Evolutionary conservation across 1,140 invertebrate genomes (phyloP).

Genomic region (Maconellicoccus hirsutus): DNA sequence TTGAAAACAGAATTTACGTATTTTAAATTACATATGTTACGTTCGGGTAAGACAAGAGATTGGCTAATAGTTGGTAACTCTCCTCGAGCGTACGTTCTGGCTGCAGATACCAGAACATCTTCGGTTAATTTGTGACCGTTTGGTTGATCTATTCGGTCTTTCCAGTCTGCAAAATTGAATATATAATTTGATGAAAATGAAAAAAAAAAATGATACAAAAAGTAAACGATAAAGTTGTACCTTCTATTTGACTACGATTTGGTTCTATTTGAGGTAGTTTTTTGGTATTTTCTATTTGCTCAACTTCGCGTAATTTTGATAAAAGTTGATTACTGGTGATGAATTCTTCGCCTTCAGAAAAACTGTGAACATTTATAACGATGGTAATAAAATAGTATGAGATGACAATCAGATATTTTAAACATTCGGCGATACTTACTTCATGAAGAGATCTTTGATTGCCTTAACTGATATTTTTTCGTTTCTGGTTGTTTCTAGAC

Average conservation of each 20-base stretch:
- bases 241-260: neutral
- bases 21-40: slow-evolving; percentile 40
- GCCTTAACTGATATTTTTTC: slow-evolving; percentile 46
- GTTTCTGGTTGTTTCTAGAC: slow-evolving; percentile 65
- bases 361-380: slow-evolving; percentile 37
- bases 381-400: neutral
- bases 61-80: slow-evolving; percentile 57
- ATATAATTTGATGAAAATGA: too few species aligned
- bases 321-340: slow-evolving; percentile 63
- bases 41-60: slow-evolving; percentile 24
- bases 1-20: slow-evolving; percentile 39
- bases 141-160: slow-evolving; percentile 35
- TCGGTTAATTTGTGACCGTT: slow-evolving; percentile 62
- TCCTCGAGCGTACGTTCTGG: slow-evolving; percentile 64
- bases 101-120: slow-evolving; percentile 64
- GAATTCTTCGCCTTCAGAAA: slow-evolving; percentile 72
- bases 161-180: slow-evolving; percentile 31
- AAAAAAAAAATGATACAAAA: neutral
- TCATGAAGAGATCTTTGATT: slow-evolving; percentile 18
- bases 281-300: neutral
- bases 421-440: too few species aligned
- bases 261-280: slow-evolving; percentile 17
- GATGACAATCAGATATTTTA: neutral
- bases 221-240: neutral
- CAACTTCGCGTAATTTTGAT: neutral